Evolutionary conservation across 1,140 invertebrate genomes (phyloP).

Genomic region (Caenorhabditis remanei): DNA sequence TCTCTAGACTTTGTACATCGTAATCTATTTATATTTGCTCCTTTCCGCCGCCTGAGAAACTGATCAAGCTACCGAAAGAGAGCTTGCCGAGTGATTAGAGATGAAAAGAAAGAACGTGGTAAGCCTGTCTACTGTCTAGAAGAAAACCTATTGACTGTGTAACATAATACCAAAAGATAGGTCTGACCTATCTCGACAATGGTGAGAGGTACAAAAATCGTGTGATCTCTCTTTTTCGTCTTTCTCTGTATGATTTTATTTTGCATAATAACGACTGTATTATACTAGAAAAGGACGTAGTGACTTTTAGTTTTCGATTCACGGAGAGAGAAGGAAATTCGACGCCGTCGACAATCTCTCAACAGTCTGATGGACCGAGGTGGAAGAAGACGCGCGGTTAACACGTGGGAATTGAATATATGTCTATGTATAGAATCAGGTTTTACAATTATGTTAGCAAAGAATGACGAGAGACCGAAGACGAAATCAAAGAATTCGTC

Average conservation of each 20-base stretch:
- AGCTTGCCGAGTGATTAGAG: neutral
- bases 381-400: neutral
- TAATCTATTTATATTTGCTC: constrained; percentile 26
- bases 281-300: neutral
- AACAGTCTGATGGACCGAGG: neutral
- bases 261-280: neutral
- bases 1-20: neutral
- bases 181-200: too few species aligned
- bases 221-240: too few species aligned
- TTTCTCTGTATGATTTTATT: neutral
- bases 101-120: neutral
- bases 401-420: constrained; percentile 7
- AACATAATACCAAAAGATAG: too few species aligned
- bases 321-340: neutral
- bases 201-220: too few species aligned
- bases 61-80: neutral
- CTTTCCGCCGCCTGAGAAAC: neutral
- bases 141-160: too few species aligned
- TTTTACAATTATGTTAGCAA: neutral
- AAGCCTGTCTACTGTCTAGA: neutral
- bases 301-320: constrained; percentile 22
- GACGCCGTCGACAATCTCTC: neutral
- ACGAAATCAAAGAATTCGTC: neutral
- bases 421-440: neutral
- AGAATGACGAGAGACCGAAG: neutral